Evolutionary conservation across 2,113 vertebrate species (phyloP).

Genomic region (Aspidoscelis tigris): DNA sequence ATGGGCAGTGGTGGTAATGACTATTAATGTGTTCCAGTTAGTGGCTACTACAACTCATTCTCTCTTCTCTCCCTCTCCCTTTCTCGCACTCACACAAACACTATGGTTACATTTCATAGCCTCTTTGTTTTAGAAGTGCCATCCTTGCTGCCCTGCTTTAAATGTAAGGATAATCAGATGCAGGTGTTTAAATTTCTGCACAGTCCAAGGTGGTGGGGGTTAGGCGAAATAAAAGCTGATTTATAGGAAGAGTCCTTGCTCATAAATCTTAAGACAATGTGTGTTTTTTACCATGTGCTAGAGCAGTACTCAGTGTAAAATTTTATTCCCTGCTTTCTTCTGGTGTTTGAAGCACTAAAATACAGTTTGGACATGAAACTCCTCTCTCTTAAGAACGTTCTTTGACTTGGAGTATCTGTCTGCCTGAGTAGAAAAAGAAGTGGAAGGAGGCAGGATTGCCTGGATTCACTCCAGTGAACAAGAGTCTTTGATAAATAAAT

Average conservation of each 20-base stretch:
- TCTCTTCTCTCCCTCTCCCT: background rate
- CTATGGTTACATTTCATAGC: background rate
- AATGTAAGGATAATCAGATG: constrained; percentile 34
- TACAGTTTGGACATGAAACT: background rate
- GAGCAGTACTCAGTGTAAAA: constrained; percentile 1
- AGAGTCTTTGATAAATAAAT: background rate
- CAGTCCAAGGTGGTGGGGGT: background rate
- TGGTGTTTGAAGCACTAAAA: background rate
- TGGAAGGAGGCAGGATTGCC: background rate
- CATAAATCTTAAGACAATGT: constrained; percentile 41
- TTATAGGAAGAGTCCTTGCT: constrained; percentile 28
- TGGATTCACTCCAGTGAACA: background rate
- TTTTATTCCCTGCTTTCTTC: background rate
- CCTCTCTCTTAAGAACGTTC: background rate
- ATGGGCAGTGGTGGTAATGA: constrained; percentile 25
- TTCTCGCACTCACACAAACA: background rate
- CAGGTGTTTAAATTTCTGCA: constrained; percentile 30
- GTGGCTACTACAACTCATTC: background rate
- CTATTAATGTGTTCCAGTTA: constrained; percentile 23
- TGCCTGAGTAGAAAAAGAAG: background rate
- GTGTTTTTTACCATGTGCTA: constrained; percentile 5
- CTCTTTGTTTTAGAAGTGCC: constrained; percentile 13
- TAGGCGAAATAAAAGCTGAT: constrained; percentile 25
- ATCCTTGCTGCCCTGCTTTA: background rate
- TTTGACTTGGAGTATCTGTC: no score